These are phyloP conservation scores for Hermatobates lingyangjiaoensis DNA, from an alignment of 1,140 invertebrate genomes.

Conservation along the genomic window DNA sequence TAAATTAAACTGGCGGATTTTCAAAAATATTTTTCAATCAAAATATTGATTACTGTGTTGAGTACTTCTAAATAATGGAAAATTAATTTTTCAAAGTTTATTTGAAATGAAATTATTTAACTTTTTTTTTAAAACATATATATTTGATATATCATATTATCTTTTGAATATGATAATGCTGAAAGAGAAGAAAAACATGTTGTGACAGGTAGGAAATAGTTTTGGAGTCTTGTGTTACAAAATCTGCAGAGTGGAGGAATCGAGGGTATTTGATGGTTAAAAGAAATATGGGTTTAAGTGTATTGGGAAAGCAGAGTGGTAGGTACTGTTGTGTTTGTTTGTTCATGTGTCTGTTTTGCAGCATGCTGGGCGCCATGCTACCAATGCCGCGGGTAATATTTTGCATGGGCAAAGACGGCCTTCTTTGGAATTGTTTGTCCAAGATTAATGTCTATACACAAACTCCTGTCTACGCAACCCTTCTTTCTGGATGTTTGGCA, in stretches of 20 bases:
- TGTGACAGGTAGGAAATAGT: not conserved
- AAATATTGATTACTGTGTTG: too few relatives aligned
- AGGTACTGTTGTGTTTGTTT: too few relatives aligned
- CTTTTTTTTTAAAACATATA: too few relatives aligned
- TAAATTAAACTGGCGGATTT: too few relatives aligned
- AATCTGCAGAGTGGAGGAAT: not conserved
- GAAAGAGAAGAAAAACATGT: not conserved
- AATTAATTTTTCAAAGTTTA: too few relatives aligned
- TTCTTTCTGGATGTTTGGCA: slow-evolving; percentile 23
- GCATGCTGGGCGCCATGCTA: slow-evolving; percentile 12
- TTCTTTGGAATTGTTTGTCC: slow-evolving; percentile 32
- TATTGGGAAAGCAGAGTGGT: not conserved
- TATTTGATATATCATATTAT: too few relatives aligned
- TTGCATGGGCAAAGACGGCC: slow-evolving; percentile 39
- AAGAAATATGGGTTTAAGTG: not conserved
- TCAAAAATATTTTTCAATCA: too few relatives aligned
- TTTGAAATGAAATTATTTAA: too few relatives aligned
- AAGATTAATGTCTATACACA: slow-evolving; percentile 30
- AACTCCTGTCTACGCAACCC: slow-evolving; percentile 36
- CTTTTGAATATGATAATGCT: not conserved
- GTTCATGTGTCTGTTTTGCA: slow-evolving; percentile 8
- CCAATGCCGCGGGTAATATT: slow-evolving; percentile 25
- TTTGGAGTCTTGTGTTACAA: not conserved
- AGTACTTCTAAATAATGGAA: too few relatives aligned
- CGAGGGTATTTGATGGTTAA: not conserved